Evolutionary conservation across 2,797 vertebrate species (phyloP).

Genomic region (Danio aesculapii): DNA sequence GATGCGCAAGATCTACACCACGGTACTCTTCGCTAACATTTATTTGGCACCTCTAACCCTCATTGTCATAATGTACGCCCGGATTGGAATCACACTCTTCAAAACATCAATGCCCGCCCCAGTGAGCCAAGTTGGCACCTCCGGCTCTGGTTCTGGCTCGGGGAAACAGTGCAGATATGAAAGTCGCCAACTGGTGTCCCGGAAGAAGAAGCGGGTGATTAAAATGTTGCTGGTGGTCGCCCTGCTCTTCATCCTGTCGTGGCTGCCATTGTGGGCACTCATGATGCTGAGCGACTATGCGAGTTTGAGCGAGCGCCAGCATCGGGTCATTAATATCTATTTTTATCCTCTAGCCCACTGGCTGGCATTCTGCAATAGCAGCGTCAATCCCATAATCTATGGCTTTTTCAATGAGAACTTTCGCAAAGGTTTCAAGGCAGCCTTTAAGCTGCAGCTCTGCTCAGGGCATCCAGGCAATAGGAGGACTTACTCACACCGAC

Average conservation of each 20-base stretch:
- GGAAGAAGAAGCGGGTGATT: constrained; percentile 86
- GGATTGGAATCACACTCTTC: constrained; percentile 84
- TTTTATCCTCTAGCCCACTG: constrained; percentile 92
- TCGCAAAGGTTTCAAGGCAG: constrained; percentile 85
- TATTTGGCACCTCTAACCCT: constrained; percentile 89
- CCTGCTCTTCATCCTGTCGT: constrained; percentile 90
- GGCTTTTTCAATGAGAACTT: constrained; percentile 95
- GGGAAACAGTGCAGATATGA: constrained; percentile 61
- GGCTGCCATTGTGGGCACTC: constrained; percentile 93
- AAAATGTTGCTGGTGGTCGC: constrained; percentile 90
- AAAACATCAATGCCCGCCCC: constrained; percentile 65
- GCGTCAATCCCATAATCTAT: constrained; percentile 92
- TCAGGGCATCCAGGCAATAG: constrained; percentile 60
- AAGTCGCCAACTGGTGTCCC: constrained; percentile 70
- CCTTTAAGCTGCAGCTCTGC: constrained; percentile 86
- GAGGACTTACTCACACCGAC: constrained; percentile 70
- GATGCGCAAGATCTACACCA: constrained; percentile 92
- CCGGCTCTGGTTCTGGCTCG: constrained; percentile 39
- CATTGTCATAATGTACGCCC: constrained; percentile 87
- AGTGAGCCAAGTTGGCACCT: constrained; percentile 50
- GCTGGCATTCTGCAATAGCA: constrained; percentile 95
- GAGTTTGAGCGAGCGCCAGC: constrained; percentile 78
- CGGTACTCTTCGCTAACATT: constrained; percentile 89
- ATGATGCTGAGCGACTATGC: constrained; percentile 94
- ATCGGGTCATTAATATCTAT: constrained; percentile 88